Percentiles rank a stretch among this genome's conserved stretches.
These are phyloP conservation scores for Iguana delicatissima DNA, from an alignment of 2,797 vertebrate species.

Conservation along the genomic window DNA sequence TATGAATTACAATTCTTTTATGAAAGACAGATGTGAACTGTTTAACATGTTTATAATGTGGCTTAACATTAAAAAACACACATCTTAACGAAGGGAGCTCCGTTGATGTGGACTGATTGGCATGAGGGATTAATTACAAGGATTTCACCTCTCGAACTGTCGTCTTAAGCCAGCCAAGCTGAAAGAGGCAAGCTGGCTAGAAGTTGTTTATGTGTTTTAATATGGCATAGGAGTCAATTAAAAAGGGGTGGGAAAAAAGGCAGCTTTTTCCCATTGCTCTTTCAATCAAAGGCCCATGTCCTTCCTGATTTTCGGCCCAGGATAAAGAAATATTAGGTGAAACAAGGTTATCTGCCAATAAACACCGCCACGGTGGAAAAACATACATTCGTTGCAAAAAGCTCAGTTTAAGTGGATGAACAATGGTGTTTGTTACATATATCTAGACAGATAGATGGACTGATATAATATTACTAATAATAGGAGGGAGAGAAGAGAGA, in stretches of 20 bases:
- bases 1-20: slow-evolving; percentile 73
- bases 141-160: slow-evolving; percentile 65
- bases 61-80: slow-evolving; percentile 61
- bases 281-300: not conserved
- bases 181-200: slow-evolving; percentile 56
- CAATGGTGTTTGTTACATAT: no score
- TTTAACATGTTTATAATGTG: slow-evolving; percentile 66
- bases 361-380: not conserved
- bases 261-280: not conserved
- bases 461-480: no score
- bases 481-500: no score
- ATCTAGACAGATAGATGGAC: no score
- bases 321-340: slow-evolving; percentile 19
- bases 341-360: slow-evolving; percentile 11
- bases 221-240: slow-evolving; percentile 40
- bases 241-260: not conserved
- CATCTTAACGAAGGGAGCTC: slow-evolving; percentile 62
- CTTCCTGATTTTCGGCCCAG: not conserved
- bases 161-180: slow-evolving; percentile 56
- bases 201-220: slow-evolving; percentile 65
- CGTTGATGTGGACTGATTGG: slow-evolving; percentile 64
- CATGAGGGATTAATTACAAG: slow-evolving; percentile 72
- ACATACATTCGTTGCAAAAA: not conserved
- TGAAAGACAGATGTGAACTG: slow-evolving; percentile 71
- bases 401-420: not conserved